Percentiles rank a stretch among this genome's conserved stretches.
phyloP scores from a whole-genome alignment of 2,888 invertebrate species.

The Volucella zonaria region DNA sequence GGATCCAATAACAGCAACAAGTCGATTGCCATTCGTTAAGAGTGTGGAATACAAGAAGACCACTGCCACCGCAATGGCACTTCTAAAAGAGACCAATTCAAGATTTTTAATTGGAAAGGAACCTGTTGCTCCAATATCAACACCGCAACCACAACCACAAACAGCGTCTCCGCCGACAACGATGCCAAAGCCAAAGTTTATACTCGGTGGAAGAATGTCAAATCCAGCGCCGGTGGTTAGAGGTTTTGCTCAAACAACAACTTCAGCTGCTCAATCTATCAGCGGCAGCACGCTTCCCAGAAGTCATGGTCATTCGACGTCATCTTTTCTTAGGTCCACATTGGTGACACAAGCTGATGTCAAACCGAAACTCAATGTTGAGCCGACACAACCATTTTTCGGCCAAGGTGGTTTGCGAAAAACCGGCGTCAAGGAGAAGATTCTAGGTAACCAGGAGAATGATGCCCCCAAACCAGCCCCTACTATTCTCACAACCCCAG shows the following conservation, averaged over 20 bases:
- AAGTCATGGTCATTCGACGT: slow-evolving; percentile 63
- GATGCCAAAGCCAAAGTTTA: slow-evolving; percentile 73
- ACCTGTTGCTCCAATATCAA: slow-evolving; percentile 26
- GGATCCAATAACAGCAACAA: slow-evolving; percentile 26
- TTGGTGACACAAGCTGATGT: slow-evolving; percentile 45
- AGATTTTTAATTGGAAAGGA: slow-evolving; percentile 21
- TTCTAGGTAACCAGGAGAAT: slow-evolving; percentile 78
- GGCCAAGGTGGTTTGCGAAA: slow-evolving; percentile 83
- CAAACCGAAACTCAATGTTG: slow-evolving; percentile 39
- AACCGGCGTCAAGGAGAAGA: slow-evolving; percentile 83
- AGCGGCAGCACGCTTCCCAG: slow-evolving; percentile 34
- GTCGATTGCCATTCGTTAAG: slow-evolving; percentile 72
- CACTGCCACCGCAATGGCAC: slow-evolving; percentile 17
- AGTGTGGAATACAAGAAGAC: slow-evolving; percentile 75
- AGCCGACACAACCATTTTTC: slow-evolving; percentile 78
- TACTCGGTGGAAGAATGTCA: slow-evolving; percentile 54
- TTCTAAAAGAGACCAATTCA: slow-evolving; percentile 34
- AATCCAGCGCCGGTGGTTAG: slow-evolving; percentile 79
- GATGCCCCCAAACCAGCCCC: slow-evolving; percentile 62
- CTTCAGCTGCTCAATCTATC: slow-evolving; percentile 32
- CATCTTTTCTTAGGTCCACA: slow-evolving; percentile 53
- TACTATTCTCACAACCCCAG: slow-evolving; percentile 52
- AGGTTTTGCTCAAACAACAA: slow-evolving; percentile 77
- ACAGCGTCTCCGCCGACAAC: slow-evolving; percentile 68
- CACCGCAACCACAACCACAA: slow-evolving; percentile 44